Percentiles rank a stretch among this genome's conserved stretches.
These are phyloP conservation scores for Drosophila bifasciata DNA, from an alignment of 1,140 invertebrate genomes.

Conservation along the genomic window DNA sequence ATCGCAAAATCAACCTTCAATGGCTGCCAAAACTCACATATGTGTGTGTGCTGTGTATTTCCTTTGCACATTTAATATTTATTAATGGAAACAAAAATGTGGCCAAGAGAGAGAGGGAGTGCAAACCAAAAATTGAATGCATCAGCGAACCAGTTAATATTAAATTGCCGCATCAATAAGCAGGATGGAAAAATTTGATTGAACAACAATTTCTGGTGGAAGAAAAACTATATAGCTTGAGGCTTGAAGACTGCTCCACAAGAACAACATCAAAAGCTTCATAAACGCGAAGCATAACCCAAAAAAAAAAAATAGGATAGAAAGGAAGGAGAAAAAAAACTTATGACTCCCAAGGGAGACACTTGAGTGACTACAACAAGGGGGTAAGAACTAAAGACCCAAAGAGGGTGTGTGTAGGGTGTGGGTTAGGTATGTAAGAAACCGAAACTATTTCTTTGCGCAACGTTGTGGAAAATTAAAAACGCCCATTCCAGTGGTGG, in stretches of 20 bases:
- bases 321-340: constrained; percentile 27
- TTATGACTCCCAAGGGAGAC: constrained; percentile 72
- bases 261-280: constrained; percentile 75
- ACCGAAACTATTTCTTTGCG: constrained; percentile 82
- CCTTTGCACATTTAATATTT: constrained; percentile 61
- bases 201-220: constrained; percentile 29
- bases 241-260: constrained; percentile 38
- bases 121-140: constrained; percentile 63
- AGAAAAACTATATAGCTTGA: constrained; percentile 57
- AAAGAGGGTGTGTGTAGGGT: constrained; percentile 6
- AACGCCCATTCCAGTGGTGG: constrained; percentile 34
- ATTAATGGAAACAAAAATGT: constrained; percentile 58
- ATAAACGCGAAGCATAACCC: constrained; percentile 61
- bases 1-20: constrained; percentile 27
- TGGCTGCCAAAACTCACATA: constrained; percentile 23
- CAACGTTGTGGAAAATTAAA: constrained; percentile 83
- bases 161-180: constrained; percentile 71
- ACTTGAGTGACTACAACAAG: constrained; percentile 73
- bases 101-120: too few species aligned
- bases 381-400: not conserved
- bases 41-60: constrained; percentile 37
- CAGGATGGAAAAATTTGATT: constrained; percentile 50
- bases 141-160: constrained; percentile 79
- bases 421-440: constrained; percentile 18
- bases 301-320: constrained; percentile 17